Evolutionary conservation across 2,888 invertebrate genomes (phyloP), one percentile per base, ranked within the genome.

Genomic region (Netelia fuscicornis): DNA sequence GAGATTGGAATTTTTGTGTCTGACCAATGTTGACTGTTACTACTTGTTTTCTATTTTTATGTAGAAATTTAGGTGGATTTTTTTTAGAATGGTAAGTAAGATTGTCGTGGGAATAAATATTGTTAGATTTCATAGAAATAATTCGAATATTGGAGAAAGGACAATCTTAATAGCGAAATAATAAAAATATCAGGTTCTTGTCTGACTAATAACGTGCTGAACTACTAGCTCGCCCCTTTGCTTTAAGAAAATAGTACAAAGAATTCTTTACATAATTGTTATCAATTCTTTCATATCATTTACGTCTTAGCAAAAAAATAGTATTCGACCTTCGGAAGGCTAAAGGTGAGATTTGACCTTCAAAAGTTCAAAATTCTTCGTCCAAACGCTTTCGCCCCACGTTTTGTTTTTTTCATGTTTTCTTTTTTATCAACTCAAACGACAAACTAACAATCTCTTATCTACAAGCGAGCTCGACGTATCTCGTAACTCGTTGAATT

Each of bases 401-500:
- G 3, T 13, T 13, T 48, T 48, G 11, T 54, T 13, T 44, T 6
- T 68, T 52, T 20, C 52, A n/a, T 81, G 23, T 17, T 17, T 42
- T 9, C 13, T 64, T 0, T 62, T 13, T 52, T 56, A 71, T 5
- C 10, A 56, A 37, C 56, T 48, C 37, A 56, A 77, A 65, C 48
- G 58, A 65, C 58, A 2, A 64, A 65, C 65, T 65, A 80, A 65
- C 10, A n/a, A 65, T 72, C 65, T 23, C 30, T 65, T 44, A 17
- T 42, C 56, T 72, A 65, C 54, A 23, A 44, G 54, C 20, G 17
- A 60, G 30, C 64, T 37, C 48, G 6, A 48, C 10, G 56, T 62
- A 5, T 65, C 23, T 77, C 23, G 48, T 42, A 48, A 60, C 25
- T 37, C 23, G 20, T 72, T 17, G 42, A 37, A 56, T 20, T 9